A percentile compares a stretch with the other conserved stretches of the same genome.
These are phyloP conservation scores for Corvus hawaiiensis DNA, from an alignment of 2,113 vertebrate genomes.

Conservation along the genomic window DNA sequence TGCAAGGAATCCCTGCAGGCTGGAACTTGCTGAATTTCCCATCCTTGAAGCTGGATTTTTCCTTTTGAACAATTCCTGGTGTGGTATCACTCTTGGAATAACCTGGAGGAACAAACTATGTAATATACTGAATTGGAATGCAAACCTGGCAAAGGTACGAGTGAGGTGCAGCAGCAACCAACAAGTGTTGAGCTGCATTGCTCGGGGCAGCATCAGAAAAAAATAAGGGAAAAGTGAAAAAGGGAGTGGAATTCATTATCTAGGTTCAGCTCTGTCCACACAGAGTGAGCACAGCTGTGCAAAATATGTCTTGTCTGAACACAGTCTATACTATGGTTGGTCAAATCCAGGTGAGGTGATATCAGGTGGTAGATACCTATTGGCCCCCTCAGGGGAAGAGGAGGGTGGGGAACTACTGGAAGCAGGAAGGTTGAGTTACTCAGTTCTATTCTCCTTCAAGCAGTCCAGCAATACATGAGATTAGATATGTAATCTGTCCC, in stretches of 20 bases:
- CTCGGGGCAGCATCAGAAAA: not conserved
- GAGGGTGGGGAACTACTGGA: not conserved
- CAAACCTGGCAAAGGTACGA: not conserved
- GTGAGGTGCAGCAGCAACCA: not conserved
- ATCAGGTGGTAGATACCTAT: constrained; percentile 29
- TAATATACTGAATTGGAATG: not conserved
- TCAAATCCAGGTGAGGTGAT: constrained; percentile 29
- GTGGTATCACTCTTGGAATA: not conserved
- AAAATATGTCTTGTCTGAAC: not conserved
- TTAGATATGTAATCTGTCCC: not conserved
- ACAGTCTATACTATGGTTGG: not conserved
- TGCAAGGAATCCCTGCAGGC: not conserved
- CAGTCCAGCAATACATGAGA: not conserved
- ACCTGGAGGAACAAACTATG: not conserved
- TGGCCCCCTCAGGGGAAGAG: not conserved
- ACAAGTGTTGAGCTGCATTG: not conserved
- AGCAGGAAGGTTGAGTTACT: not conserved
- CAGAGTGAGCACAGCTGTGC: not conserved
- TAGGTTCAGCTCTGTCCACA: not conserved
- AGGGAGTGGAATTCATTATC: not conserved
- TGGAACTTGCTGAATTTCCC: not conserved
- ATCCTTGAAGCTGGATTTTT: not conserved
- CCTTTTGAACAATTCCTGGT: not conserved
- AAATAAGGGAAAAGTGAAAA: not conserved
- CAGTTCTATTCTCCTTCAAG: not conserved